Conservation (phyloP, 2,797 vertebrate species). For the Myiotriccus ornatus region DNA sequence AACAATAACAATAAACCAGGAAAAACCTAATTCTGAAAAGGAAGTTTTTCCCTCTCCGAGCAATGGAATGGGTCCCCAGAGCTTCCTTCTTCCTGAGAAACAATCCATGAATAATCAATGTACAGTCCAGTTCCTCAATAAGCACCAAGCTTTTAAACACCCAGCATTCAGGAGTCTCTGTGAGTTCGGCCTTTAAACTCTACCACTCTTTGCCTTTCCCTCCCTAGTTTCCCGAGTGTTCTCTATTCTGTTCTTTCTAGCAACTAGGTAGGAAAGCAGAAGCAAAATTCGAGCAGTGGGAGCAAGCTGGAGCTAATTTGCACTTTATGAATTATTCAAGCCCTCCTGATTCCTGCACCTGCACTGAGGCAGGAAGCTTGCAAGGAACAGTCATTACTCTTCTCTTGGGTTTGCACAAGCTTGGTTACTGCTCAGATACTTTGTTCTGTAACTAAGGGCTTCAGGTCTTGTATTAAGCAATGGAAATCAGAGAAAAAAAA, state of each 20-base stretch:
- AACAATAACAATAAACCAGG: slow-evolving; percentile 21
- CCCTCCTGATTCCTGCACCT: slow-evolving; percentile 76
- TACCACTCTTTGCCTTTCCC: not conserved
- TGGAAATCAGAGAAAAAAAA: not conserved
- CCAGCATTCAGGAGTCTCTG: not conserved
- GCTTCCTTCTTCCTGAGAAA: slow-evolving; percentile 10
- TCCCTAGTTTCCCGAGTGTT: slow-evolving; percentile 23
- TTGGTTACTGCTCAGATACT: slow-evolving; percentile 64
- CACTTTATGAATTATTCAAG: slow-evolving; percentile 78
- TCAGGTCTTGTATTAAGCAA: slow-evolving; percentile 44
- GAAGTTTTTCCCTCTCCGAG: not conserved
- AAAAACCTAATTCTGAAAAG: slow-evolving; percentile 14
- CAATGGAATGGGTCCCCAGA: slow-evolving; percentile 16
- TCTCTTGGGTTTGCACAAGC: slow-evolving; percentile 59
- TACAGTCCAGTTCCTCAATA: not conserved
- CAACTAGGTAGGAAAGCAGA: slow-evolving; percentile 69
- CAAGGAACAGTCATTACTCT: slow-evolving; percentile 66
- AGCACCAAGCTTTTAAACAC: slow-evolving; percentile 26
- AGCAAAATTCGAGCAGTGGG: slow-evolving; percentile 46
- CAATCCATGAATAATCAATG: slow-evolving; percentile 44
- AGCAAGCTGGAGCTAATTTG: slow-evolving; percentile 70
- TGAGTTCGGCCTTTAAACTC: slow-evolving; percentile 21
- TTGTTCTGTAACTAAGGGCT: slow-evolving; percentile 69
- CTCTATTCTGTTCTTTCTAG: slow-evolving; percentile 44
- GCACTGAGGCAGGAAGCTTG: slow-evolving; percentile 75